A percentile compares a stretch with the other conserved stretches of the same genome.
Evolutionary conservation across 2,797 vertebrate species (phyloP).

Genomic region (Pelodytes ibericus): DNA sequence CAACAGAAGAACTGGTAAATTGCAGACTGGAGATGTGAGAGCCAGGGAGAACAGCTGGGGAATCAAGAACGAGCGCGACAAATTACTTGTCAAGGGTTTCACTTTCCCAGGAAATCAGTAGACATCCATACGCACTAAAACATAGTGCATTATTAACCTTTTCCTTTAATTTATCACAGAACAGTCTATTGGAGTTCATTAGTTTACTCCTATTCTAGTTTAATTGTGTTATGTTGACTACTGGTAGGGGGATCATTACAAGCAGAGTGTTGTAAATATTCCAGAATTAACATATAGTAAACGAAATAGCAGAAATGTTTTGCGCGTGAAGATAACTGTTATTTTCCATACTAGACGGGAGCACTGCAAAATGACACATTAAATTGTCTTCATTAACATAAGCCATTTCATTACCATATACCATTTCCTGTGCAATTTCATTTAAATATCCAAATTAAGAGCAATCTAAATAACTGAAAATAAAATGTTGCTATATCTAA

Average conservation of each 20-base stretch:
- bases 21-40: neutral
- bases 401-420: slow-evolving; percentile 52
- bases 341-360: slow-evolving; percentile 27
- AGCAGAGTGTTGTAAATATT: neutral
- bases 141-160: neutral
- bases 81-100: neutral
- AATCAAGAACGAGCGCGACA: neutral
- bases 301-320: slow-evolving; percentile 14
- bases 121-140: neutral
- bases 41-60: neutral
- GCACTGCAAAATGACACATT: slow-evolving; percentile 33
- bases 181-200: neutral
- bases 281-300: slow-evolving; percentile 1
- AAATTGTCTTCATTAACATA: slow-evolving; percentile 53
- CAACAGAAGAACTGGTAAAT: neutral
- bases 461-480: slow-evolving; percentile 53
- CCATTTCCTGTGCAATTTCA: slow-evolving; percentile 50
- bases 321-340: slow-evolving; percentile 37
- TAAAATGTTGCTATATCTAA: slow-evolving; percentile 51
- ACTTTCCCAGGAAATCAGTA: neutral
- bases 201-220: neutral
- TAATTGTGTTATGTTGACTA: neutral
- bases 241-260: neutral
- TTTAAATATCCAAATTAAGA: slow-evolving; percentile 53
- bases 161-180: neutral